A percentile compares a stretch with the other conserved stretches of the same genome.
Evolutionary conservation across 2,888 invertebrate genomes (phyloP).

Genomic region (Dermolepida albohirtum): DNA sequence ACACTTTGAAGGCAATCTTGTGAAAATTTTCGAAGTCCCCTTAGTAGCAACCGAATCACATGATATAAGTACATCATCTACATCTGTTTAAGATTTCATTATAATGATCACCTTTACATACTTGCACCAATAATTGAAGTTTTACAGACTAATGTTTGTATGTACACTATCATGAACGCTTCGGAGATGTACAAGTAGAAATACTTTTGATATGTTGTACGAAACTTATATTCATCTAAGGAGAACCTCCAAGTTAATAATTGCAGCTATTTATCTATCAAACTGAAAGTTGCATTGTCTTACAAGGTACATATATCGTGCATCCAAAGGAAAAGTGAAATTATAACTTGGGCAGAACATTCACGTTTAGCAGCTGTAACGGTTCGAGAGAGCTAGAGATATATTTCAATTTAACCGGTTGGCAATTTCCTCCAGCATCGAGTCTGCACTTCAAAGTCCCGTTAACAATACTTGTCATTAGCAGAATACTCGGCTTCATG

Average conservation of each 20-base stretch:
- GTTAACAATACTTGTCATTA: slow-evolving; percentile 41
- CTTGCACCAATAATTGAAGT: no score
- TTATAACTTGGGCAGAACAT: slow-evolving; percentile 14
- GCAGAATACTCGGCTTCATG: slow-evolving; percentile 38
- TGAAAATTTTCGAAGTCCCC: no score
- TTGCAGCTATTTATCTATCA: slow-evolving; percentile 14
- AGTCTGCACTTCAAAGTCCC: slow-evolving; percentile 35
- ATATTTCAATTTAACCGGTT: slow-evolving; percentile 39
- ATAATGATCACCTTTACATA: no score
- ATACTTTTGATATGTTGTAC: neutral
- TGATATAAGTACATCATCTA: no score
- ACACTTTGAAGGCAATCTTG: no score
- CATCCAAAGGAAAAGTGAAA: slow-evolving; percentile 15
- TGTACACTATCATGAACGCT: no score
- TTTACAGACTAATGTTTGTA: no score
- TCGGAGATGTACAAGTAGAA: no score
- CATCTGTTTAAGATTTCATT: no score
- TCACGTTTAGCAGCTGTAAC: slow-evolving; percentile 7
- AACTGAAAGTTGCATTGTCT: slow-evolving; percentile 20
- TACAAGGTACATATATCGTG: neutral
- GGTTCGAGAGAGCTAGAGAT: slow-evolving; percentile 20
- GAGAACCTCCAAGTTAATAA: slow-evolving; percentile 7
- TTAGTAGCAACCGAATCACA: no score
- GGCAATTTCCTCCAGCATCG: slow-evolving; percentile 30
- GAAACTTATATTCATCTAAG: slow-evolving; percentile 8